Evolutionary conservation across 1,140 invertebrate species (phyloP).

Genomic region (Phthorimaea operculella): DNA sequence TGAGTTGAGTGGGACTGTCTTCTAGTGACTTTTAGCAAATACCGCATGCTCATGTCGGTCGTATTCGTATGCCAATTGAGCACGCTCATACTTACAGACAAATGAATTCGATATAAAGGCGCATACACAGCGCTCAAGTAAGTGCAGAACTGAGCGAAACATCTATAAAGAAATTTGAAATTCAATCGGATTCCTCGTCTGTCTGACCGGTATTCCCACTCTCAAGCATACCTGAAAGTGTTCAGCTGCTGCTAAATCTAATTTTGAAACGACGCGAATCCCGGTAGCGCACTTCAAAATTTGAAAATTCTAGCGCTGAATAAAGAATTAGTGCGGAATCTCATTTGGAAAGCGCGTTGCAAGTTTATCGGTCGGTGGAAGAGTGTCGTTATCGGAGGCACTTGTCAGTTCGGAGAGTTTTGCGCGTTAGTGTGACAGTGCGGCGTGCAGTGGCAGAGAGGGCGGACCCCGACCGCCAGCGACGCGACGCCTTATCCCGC

Average conservation of each 20-base stretch:
- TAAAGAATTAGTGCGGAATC: constrained; percentile 24
- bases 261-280: constrained; percentile 35
- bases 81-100: too few relatives aligned
- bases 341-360: constrained; percentile 26
- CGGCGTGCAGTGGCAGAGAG: background rate
- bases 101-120: too few relatives aligned
- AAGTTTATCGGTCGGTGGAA: constrained; percentile 14
- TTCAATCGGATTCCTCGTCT: constrained; percentile 47
- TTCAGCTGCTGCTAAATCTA: constrained; percentile 45
- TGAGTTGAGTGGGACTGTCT: background rate
- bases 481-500: background rate
- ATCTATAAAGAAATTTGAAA: constrained; percentile 2
- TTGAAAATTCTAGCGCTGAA: constrained; percentile 9
- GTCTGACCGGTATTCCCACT: constrained; percentile 43
- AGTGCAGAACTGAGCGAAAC: background rate
- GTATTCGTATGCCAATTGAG: too few relatives aligned
- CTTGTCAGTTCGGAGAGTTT: constrained; percentile 22
- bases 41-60: background rate
- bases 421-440: constrained; percentile 16
- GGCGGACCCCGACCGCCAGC: background rate
- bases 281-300: constrained; percentile 16
- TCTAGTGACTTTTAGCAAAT: background rate
- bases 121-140: background rate
- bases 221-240: constrained; percentile 43
- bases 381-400: constrained; percentile 17